Evolutionary conservation across 2,888 invertebrate species (phyloP).

Genomic region (Nomada hirtipes): DNA sequence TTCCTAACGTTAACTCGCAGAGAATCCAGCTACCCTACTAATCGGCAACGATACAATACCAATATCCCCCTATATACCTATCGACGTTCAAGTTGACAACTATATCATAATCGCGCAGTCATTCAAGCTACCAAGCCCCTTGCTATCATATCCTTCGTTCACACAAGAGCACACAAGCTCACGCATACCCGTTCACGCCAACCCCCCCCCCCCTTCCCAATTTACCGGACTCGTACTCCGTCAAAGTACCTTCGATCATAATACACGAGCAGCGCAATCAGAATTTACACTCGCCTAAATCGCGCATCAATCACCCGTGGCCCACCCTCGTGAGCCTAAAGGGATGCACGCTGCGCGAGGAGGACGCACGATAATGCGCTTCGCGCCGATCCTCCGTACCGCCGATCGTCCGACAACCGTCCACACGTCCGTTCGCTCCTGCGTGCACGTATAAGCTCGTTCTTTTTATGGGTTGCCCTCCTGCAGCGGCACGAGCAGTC

Average conservation of each 20-base stretch:
- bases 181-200: background rate
- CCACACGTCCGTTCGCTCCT: slow-evolving; percentile 56
- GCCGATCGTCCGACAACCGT: slow-evolving; percentile 39
- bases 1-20: too few relatives aligned
- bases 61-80: background rate
- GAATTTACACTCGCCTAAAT: slow-evolving; percentile 58
- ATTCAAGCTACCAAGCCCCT: background rate
- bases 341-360: slow-evolving; percentile 53
- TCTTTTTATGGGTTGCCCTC: slow-evolving; percentile 72
- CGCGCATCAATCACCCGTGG: slow-evolving; percentile 57
- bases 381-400: slow-evolving; percentile 72
- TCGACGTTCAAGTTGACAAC: slow-evolving; percentile 11
- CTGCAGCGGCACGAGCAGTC: slow-evolving; percentile 79
- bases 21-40: background rate
- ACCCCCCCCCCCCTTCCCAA: background rate
- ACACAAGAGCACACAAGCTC: background rate
- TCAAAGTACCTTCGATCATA: slow-evolving; percentile 48
- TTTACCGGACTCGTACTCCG: slow-evolving; percentile 1
- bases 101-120: slow-evolving; percentile 33
- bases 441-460: slow-evolving; percentile 62
- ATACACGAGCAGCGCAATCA: slow-evolving; percentile 44
- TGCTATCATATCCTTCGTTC: slow-evolving; percentile 1
- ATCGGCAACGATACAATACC: slow-evolving; percentile 1
- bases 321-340: slow-evolving; percentile 46
- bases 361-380: slow-evolving; percentile 74